Conservation (phyloP, 2,113 vertebrate species). For the Gobio gobio region DNA sequence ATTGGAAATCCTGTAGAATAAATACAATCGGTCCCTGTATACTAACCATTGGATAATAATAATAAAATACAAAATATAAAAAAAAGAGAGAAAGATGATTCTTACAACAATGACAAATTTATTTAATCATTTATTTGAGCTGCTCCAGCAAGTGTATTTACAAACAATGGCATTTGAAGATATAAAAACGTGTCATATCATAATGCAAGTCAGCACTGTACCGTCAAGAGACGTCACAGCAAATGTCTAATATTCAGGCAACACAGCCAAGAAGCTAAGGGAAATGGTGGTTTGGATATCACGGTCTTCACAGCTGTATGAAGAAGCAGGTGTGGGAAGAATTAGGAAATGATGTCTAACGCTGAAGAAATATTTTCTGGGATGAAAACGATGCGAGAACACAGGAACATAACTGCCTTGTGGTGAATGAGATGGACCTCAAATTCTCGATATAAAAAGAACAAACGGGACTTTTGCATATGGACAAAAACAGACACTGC, state of each 20-base stretch:
- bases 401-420: conserved; percentile 47
- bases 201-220: conserved; percentile 47
- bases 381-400: conserved; percentile 49
- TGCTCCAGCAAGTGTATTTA: conserved; percentile 98
- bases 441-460: background rate
- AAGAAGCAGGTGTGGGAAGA: conserved; percentile 17
- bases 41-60: background rate
- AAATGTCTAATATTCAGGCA: conserved; percentile 36
- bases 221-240: conserved; percentile 14
- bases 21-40: background rate
- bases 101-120: conserved; percentile 77
- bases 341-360: conserved; percentile 23
- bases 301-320: conserved; percentile 24
- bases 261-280: conserved; percentile 21
- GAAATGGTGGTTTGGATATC: conserved; percentile 23
- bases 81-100: conserved; percentile 48
- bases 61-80: conserved; percentile 26
- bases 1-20: background rate
- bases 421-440: background rate
- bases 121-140: conserved; percentile 84
- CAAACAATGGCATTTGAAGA: conserved; percentile 89
- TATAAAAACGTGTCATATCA: conserved; percentile 79
- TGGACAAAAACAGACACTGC: conserved; percentile 30
- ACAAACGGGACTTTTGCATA: background rate
- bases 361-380: background rate